Percentiles rank a stretch among this genome's conserved stretches.
Conservation (phyloP, 1,140 invertebrate genomes). For the Panulirus ornatus region DNA sequence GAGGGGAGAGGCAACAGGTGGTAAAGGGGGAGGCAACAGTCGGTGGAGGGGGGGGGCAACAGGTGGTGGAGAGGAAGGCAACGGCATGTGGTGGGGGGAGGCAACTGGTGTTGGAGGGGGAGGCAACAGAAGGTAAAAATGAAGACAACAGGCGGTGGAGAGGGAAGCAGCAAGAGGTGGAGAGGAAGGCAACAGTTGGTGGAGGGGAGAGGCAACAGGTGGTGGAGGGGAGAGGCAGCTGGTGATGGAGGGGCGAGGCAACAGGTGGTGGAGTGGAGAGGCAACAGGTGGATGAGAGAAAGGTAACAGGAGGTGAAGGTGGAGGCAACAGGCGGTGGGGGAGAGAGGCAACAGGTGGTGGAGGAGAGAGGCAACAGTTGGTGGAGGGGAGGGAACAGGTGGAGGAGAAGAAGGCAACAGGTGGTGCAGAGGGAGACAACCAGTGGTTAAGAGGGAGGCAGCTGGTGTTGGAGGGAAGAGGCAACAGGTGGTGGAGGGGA, state of each 20-base stretch:
- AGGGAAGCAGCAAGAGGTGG: neutral
- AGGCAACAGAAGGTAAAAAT: neutral
- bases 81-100: neutral
- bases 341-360: neutral
- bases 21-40: neutral
- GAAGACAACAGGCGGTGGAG: neutral
- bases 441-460: neutral
- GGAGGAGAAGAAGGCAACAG: neutral
- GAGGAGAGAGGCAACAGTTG: neutral
- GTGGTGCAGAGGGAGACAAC: neutral
- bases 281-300: neutral
- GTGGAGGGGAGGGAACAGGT: conserved; percentile 15
- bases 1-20: neutral
- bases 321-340: neutral
- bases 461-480: neutral
- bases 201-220: neutral
- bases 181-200: neutral
- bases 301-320: neutral
- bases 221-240: neutral
- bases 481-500: neutral
- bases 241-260: no score
- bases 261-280: neutral
- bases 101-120: neutral
- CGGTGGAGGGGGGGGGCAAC: no score
- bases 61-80: neutral